Evolutionary conservation across 2,888 invertebrate genomes (phyloP), one percentile per base, ranked within the genome.

Genomic region (Heliconius ethilla): DNA sequence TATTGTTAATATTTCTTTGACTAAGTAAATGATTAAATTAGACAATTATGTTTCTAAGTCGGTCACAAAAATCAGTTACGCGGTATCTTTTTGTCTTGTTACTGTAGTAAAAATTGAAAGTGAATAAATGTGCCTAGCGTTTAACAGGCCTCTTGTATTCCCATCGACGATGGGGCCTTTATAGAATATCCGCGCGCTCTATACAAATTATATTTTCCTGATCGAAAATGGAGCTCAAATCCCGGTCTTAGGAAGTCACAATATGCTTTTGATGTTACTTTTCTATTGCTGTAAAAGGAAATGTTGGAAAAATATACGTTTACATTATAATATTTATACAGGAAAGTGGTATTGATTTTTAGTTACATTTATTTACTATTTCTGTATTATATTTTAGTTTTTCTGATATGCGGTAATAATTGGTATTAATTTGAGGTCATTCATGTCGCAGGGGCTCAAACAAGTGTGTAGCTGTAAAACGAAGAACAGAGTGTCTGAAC

Each of bases 211-310:
- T 69, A 40, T 69, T 69, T 69, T 40, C 69, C 40, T 40, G 69
- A 69, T 69, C 69, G 69, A 69, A 69, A 69, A 69, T 69, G 69
- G 69, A 45, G 40, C 69, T 69, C 40, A 40, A 69, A 69, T 69
- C 69, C 69, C 69, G 25, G 69, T 45, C 69, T 69, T 69, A 69
- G 40, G 25, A 40, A 45, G 25, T 69, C 69, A 69, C 69, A 69
- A 69, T 69, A 69, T 40, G 40, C 40, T 69, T 69, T 45, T 69
- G 69, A 69, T 45, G 69, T 69, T 69, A 69, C 69, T 69, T 69
- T 69, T 69, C 69, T 69, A 69, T 69, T 69, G 69, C 40, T 69
- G 3, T 69, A 69, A 45, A 29, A 27, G 25, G 40, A 69, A 69
- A 69, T 69, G 40, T 69, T 40, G 13, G 25, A 45, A 69, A 69